Percentiles rank a stretch among this genome's conserved stretches.
These are phyloP conservation scores for Pristionchus pacificus DNA, from an alignment of 1,140 invertebrate genomes.

Conservation along the genomic window DNA sequence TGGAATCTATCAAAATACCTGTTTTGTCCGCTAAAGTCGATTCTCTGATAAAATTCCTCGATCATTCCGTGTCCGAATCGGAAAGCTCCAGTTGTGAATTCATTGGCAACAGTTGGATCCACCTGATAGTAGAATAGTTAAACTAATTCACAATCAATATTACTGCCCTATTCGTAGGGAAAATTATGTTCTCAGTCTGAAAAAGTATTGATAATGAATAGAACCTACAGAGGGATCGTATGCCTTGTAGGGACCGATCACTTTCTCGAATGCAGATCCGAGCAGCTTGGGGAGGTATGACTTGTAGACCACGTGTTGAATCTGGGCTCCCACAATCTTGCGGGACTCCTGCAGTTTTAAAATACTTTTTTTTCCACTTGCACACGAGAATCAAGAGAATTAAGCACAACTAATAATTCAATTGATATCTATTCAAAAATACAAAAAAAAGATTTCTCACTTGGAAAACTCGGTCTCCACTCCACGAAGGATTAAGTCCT, in stretches of 20 bases:
- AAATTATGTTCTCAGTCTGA: neutral
- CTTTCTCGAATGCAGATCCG: constrained; percentile 44
- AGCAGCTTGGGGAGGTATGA: constrained; percentile 50
- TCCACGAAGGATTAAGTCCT: constrained; percentile 42
- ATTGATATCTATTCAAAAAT: neutral
- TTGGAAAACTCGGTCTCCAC: constrained; percentile 36
- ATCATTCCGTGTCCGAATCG: constrained; percentile 67
- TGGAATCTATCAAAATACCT: neutral
- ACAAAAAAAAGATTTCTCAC: neutral
- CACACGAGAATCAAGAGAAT: neutral
- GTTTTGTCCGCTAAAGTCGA: constrained; percentile 32
- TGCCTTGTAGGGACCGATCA: constrained; percentile 61
- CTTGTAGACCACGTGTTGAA: constrained; percentile 52
- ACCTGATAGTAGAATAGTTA: too few relatives aligned
- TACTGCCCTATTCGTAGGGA: too few relatives aligned
- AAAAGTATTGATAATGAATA: neutral
- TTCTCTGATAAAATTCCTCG: constrained; percentile 37
- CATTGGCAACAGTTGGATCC: constrained; percentile 67
- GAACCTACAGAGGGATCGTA: constrained; percentile 61
- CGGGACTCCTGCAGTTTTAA: constrained; percentile 63
- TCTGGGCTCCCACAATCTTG: constrained; percentile 63
- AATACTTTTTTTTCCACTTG: too few relatives aligned
- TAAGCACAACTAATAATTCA: constrained; percentile 33
- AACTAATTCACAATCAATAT: too few relatives aligned
- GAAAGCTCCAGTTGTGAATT: constrained; percentile 68